Evolutionary conservation across 2,113 vertebrate genomes (phyloP).

Genomic region (Lasiurus borealis): DNA sequence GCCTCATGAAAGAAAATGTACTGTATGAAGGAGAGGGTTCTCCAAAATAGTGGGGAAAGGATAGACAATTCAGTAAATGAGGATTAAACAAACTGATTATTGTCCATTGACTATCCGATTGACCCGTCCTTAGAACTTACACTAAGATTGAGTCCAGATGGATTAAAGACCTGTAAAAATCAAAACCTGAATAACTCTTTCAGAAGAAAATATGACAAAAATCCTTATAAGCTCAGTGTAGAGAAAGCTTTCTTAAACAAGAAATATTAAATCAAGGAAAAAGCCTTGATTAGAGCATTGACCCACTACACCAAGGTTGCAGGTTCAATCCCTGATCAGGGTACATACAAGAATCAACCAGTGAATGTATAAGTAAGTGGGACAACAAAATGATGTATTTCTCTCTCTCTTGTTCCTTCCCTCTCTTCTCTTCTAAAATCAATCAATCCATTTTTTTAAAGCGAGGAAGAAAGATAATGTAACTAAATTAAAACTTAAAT

Average conservation of each 20-base stretch:
- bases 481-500: constrained; percentile 7
- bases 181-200: constrained; percentile 46
- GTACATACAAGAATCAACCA: neutral
- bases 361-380: neutral
- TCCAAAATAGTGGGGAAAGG: neutral
- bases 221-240: neutral
- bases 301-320: neutral
- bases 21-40: neutral
- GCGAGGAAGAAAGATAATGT: neutral
- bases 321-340: neutral
- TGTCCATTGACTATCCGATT: neutral
- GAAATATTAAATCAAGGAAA: constrained; percentile 27
- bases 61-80: neutral
- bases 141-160: neutral
- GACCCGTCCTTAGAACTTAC: neutral
- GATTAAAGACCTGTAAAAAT: constrained; percentile 42
- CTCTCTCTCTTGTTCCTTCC: neutral
- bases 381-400: neutral
- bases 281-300: neutral
- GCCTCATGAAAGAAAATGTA: neutral
- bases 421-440: neutral
- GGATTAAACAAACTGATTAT: neutral
- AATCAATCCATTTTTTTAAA: neutral
- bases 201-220: constrained; percentile 33
- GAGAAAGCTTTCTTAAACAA: constrained; percentile 25